These are phyloP conservation scores for Agrotis segetum DNA, from an alignment of 2,888 invertebrate species.

Conservation along the genomic window DNA sequence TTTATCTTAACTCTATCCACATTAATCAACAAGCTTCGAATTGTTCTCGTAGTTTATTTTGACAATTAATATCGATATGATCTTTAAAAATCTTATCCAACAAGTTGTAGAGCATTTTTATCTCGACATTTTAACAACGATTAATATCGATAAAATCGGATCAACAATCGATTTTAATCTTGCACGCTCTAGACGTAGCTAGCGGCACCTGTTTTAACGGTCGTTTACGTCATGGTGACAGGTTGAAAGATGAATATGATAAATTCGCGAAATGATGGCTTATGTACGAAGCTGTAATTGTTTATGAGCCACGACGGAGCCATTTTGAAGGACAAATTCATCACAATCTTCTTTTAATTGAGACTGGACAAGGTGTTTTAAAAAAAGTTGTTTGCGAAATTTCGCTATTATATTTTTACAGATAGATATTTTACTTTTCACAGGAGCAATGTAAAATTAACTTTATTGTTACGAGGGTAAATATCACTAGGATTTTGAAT, in stretches of 20 bases:
- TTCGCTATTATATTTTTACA: too few species aligned
- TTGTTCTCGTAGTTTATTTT: conserved; percentile 30
- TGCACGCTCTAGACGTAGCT: conserved; percentile 36
- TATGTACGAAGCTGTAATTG: conserved; percentile 71
- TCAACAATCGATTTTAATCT: conserved; percentile 44
- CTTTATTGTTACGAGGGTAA: too few species aligned
- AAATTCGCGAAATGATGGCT: conserved; percentile 64
- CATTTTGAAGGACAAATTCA: conserved; percentile 9
- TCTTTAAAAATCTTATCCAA: conserved; percentile 48
- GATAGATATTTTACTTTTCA: too few species aligned
- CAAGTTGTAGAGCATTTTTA: conserved; percentile 24
- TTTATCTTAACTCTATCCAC: conserved; percentile 27
- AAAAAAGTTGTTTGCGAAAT: too few species aligned
- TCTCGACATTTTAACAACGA: conserved; percentile 44
- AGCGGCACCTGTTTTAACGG: conserved; percentile 48
- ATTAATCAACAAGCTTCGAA: conserved; percentile 28
- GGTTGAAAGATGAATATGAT: conserved; percentile 48
- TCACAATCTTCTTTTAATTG: conserved; percentile 25
- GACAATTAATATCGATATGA: conserved; percentile 47
- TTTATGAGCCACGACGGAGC: conserved; percentile 65
- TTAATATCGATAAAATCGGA: conserved; percentile 37
- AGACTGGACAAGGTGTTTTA: not conserved
- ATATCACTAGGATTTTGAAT: too few species aligned
- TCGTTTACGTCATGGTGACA: conserved; percentile 42
- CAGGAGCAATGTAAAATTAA: too few species aligned